These are phyloP conservation scores for Remorina albescens DNA, from an alignment of 2,797 vertebrate species.

Conservation along the genomic window DNA sequence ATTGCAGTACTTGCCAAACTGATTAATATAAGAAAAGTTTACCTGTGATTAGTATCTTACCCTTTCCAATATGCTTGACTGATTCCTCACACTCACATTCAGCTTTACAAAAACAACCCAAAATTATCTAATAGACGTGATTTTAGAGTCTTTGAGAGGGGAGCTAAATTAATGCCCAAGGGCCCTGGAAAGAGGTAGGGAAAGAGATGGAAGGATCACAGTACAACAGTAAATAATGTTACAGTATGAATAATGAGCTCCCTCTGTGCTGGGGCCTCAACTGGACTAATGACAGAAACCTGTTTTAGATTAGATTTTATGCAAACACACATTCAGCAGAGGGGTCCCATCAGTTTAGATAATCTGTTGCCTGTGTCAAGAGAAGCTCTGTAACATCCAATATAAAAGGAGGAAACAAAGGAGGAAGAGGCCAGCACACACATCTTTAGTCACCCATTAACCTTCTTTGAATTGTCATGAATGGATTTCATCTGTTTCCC, in stretches of 20 bases:
- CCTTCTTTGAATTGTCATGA: conserved; percentile 28
- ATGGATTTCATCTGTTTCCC: conserved; percentile 14
- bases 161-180: conserved; percentile 52
- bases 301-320: conserved; percentile 76
- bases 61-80: conserved; percentile 45
- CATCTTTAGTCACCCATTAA: conserved; percentile 33
- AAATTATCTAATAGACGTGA: conserved; percentile 65
- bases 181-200: conserved; percentile 50
- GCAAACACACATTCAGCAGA: conserved; percentile 54
- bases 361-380: conserved; percentile 47
- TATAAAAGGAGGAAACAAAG: conserved; percentile 43
- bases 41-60: conserved; percentile 55
- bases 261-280: conserved; percentile 67
- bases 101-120: conserved; percentile 63
- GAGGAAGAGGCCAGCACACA: conserved; percentile 40
- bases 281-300: conserved; percentile 81
- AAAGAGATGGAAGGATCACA: conserved; percentile 64
- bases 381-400: conserved; percentile 31
- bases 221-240: conserved; percentile 78
- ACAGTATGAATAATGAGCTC: conserved; percentile 81
- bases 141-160: conserved; percentile 53
- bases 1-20: conserved; percentile 29
- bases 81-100: conserved; percentile 41
- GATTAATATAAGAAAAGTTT: conserved; percentile 44
- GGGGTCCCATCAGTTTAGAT: conserved; percentile 62